Conservation (phyloP, 2,888 invertebrate genomes). For the Lysandra coridon region DNA sequence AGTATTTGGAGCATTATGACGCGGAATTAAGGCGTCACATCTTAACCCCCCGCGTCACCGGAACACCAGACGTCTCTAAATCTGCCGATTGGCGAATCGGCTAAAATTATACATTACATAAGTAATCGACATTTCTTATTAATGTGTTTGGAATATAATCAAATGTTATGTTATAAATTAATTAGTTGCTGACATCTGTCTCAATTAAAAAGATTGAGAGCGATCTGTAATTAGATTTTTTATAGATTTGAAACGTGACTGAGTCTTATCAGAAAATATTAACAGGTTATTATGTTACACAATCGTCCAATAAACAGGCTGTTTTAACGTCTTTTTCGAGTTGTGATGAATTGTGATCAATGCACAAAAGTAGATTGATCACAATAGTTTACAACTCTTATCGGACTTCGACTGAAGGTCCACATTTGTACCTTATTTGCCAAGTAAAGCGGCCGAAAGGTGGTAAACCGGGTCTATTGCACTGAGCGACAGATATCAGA, state of each 20-base stretch:
- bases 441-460: no score
- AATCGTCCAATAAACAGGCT: background rate
- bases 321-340: no score
- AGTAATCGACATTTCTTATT: conserved; percentile 1
- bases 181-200: conserved; percentile 29
- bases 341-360: no score
- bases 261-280: background rate
- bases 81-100: conserved; percentile 13
- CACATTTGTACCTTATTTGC: no score
- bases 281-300: no score
- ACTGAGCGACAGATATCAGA: no score
- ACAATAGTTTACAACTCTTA: no score
- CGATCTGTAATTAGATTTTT: background rate
- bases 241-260: background rate
- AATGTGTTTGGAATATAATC: conserved; percentile 23
- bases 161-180: conserved; percentile 29
- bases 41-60: conserved; percentile 1
- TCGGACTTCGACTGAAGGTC: no score
- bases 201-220: conserved; percentile 9
- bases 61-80: background rate
- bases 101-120: conserved; percentile 12
- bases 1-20: conserved; percentile 17
- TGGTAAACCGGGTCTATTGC: no score
- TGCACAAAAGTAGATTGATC: no score
- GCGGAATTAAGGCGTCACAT: background rate